Evolutionary conservation across 2,113 vertebrate species (phyloP).

Genomic region (Anser brachyrhynchus): DNA sequence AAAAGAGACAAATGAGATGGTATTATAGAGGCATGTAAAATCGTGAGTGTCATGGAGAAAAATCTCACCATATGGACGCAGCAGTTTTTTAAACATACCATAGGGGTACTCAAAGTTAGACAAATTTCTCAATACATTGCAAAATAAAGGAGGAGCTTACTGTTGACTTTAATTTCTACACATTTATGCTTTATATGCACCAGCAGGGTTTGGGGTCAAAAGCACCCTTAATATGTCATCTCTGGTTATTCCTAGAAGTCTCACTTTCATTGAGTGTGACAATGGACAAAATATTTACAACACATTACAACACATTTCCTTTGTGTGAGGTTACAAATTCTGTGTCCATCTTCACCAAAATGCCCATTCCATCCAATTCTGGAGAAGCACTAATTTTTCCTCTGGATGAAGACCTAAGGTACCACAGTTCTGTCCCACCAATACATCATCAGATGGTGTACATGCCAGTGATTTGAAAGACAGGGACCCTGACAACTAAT

Average conservation of each 20-base stretch:
- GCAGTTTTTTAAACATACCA: not conserved
- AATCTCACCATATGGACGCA: rapidly evolving
- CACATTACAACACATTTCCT: not conserved
- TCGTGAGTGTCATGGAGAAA: not conserved
- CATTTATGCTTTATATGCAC: not conserved
- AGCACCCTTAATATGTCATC: not conserved
- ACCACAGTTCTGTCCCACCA: not conserved
- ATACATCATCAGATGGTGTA: not conserved
- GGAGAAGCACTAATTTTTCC: not conserved
- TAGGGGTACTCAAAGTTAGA: not conserved
- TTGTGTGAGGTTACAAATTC: not conserved
- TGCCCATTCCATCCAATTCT: not conserved
- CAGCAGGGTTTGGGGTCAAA: not conserved
- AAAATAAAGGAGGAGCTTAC: not conserved
- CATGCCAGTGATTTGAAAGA: not conserved
- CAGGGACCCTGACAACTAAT: not conserved
- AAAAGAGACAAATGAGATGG: not conserved
- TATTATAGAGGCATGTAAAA: not conserved
- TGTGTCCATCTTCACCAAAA: not conserved
- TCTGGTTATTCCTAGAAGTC: not conserved
- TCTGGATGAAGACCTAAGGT: not conserved
- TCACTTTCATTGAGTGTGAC: not conserved
- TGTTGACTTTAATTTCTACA: not conserved
- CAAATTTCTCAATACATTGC: not conserved
- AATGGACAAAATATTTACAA: not conserved